A percentile compares a stretch with the other conserved stretches of the same genome.
Conservation (phyloP, 2,888 invertebrate genomes). For the Pediacus dermestoides region DNA sequence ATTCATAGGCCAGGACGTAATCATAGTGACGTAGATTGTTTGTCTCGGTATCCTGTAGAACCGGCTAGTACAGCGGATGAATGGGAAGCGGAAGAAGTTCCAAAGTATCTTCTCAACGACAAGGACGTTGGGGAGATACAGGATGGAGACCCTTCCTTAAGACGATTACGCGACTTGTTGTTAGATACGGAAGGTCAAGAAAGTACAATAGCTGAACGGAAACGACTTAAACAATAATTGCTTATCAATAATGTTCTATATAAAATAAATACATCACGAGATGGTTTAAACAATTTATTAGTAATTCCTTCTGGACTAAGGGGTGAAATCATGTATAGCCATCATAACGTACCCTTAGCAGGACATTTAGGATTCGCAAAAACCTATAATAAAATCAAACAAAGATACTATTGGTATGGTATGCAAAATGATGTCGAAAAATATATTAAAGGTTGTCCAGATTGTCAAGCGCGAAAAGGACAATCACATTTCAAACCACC, state of each 20-base stretch:
- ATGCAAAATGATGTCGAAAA: neutral
- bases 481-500: conserved; percentile 13
- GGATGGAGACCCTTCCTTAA: conserved; percentile 12
- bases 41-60: conserved; percentile 20
- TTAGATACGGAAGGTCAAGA: conserved; percentile 12
- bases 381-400: neutral
- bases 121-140: conserved; percentile 19
- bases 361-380: neutral
- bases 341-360: neutral
- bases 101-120: conserved; percentile 15
- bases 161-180: conserved; percentile 16
- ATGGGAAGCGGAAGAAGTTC: conserved; percentile 16
- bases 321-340: neutral
- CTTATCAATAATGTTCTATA: conserved; percentile 20
- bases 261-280: conserved; percentile 12
- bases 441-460: neutral
- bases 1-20: conserved; percentile 13
- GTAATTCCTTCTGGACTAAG: conserved; percentile 21
- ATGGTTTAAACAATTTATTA: conserved; percentile 19
- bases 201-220: conserved; percentile 15
- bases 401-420: neutral
- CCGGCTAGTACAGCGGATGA: neutral
- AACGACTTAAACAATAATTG: conserved; percentile 22
- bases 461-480: no score
- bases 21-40: conserved; percentile 17